Evolutionary conservation across 2,888 invertebrate genomes (phyloP).

Genomic region (Zhengitettix transpicula): DNA sequence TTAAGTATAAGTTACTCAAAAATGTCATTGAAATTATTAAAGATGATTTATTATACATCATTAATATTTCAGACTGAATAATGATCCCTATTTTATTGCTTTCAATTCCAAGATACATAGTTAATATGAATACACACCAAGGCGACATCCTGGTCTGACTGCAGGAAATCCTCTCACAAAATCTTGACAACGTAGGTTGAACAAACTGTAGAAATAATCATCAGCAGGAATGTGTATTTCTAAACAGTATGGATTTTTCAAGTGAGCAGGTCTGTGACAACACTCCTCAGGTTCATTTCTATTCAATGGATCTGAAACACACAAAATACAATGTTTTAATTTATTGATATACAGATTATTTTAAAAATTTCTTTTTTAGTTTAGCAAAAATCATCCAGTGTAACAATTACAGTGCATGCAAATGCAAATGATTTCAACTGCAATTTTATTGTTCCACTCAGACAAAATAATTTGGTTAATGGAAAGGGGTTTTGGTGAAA

Average conservation of each 20-base stretch:
- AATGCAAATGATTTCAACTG: no score
- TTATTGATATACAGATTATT: no score
- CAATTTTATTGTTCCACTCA: no score
- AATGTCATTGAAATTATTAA: no score
- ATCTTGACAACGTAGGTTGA: slow-evolving; percentile 72
- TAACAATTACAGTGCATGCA: no score
- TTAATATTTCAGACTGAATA: no score
- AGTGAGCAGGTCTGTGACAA: slow-evolving; percentile 62
- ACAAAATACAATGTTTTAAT: not conserved
- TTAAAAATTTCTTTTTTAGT: not conserved
- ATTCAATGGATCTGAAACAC: slow-evolving; percentile 52
- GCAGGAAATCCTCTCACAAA: slow-evolving; percentile 81
- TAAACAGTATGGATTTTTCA: slow-evolving; percentile 81
- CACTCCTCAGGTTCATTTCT: slow-evolving; percentile 85
- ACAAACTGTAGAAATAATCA: slow-evolving; percentile 77
- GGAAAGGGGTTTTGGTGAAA: no score
- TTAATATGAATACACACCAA: slow-evolving; percentile 37
- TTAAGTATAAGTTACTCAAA: no score
- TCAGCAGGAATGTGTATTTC: slow-evolving; percentile 77
- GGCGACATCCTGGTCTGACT: slow-evolving; percentile 69
- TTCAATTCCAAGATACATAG: no score
- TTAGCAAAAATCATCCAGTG: not conserved
- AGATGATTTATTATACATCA: no score
- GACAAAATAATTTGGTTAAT: no score
- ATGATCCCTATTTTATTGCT: no score